Evolutionary conservation across 2,797 vertebrate species (phyloP).

Genomic region (Hylomyscus alleni): DNA sequence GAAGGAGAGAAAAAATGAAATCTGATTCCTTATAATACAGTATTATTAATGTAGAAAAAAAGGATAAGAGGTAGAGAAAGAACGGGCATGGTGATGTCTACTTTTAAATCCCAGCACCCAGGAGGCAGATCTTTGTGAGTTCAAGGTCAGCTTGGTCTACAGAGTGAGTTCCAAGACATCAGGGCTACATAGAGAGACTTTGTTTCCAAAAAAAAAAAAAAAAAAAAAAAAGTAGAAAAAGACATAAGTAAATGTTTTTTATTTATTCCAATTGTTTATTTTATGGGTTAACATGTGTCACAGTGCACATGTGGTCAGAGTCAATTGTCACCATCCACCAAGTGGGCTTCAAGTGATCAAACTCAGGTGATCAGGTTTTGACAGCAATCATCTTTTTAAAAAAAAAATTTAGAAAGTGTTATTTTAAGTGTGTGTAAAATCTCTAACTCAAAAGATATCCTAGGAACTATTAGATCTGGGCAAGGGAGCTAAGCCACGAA

Average conservation of each 20-base stretch:
- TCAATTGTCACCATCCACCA: background rate
- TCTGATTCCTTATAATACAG: background rate
- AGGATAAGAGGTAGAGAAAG: background rate
- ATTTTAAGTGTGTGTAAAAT: conserved; percentile 17
- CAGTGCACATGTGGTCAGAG: background rate
- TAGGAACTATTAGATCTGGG: background rate
- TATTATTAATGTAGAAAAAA: background rate
- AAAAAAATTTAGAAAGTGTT: background rate
- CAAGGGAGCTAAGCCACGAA: background rate
- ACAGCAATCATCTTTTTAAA: background rate
- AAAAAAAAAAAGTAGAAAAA: background rate
- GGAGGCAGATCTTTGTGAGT: background rate
- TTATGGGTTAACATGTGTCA: background rate
- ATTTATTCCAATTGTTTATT: background rate
- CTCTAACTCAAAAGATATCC: background rate
- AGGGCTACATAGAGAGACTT: background rate
- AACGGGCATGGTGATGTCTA: background rate
- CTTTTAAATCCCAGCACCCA: background rate
- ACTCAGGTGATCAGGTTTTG: background rate
- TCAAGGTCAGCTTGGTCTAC: background rate
- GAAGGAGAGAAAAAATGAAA: background rate
- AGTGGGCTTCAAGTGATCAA: background rate
- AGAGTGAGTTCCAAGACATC: background rate
- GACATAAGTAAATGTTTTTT: background rate
- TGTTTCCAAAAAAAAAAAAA: too few species aligned